These are phyloP conservation scores for Drosophila bocqueti DNA, from an alignment of 1,140 invertebrate species.

Conservation along the genomic window DNA sequence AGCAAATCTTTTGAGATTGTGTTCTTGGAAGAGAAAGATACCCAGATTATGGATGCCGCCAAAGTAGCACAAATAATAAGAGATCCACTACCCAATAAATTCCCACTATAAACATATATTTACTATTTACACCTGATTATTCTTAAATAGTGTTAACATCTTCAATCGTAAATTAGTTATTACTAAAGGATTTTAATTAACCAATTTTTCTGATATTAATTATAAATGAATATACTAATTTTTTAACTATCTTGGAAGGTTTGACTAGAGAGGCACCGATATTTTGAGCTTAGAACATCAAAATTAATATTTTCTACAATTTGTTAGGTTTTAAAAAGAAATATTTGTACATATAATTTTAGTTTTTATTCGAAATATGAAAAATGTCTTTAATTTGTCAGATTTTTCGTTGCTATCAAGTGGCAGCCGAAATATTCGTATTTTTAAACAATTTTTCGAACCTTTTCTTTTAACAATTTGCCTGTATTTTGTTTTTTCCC, in stretches of 20 bases:
- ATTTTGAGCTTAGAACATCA: not conserved
- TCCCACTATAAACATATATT: not conserved
- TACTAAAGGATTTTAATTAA: not conserved
- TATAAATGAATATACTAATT: not conserved
- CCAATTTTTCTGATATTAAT: not conserved
- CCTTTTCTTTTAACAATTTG: no score
- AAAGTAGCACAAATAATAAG: conserved; percentile 2
- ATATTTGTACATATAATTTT: no score
- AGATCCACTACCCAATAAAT: no score
- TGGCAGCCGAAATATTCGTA: no score
- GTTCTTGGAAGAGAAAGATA: conserved; percentile 14
- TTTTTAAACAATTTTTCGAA: not conserved
- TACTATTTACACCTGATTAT: not conserved
- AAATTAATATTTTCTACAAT: not conserved
- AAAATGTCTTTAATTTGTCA: no score
- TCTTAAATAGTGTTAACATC: not conserved
- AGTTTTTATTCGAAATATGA: no score
- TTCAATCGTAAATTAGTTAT: not conserved
- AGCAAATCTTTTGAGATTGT: conserved; percentile 5
- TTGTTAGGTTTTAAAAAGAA: no score
- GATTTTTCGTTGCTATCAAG: no score
- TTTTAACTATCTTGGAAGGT: not conserved
- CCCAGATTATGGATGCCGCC: not conserved
- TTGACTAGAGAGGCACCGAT: no score
- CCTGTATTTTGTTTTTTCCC: not conserved